These are phyloP conservation scores for Mionectes olivaceus DNA, from an alignment of 2,797 vertebrate genomes.

Conservation along the genomic window DNA sequence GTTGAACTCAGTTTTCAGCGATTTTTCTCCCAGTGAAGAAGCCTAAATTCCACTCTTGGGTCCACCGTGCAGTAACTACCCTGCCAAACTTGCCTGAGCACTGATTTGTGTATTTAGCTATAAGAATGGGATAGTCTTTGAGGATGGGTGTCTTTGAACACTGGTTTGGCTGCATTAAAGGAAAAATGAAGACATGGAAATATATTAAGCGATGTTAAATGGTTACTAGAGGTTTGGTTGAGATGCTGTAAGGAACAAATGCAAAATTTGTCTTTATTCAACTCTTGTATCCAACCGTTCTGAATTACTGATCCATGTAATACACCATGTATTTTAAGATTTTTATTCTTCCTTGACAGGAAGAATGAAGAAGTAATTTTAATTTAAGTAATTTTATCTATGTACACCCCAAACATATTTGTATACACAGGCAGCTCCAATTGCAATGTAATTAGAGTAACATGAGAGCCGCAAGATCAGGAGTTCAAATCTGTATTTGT, in stretches of 20 bases:
- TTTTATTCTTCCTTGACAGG: neutral
- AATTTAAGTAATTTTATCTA: slow-evolving; percentile 32
- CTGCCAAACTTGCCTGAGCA: neutral
- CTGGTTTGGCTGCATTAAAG: neutral
- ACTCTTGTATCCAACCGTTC: neutral
- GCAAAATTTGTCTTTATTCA: neutral
- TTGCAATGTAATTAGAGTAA: slow-evolving; percentile 52
- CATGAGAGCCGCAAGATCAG: slow-evolving; percentile 35
- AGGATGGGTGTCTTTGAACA: neutral
- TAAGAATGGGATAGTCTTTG: neutral
- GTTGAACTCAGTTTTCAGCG: neutral
- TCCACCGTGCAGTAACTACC: neutral
- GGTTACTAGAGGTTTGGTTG: neutral
- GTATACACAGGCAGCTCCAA: slow-evolving; percentile 2
- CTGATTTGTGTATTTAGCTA: neutral
- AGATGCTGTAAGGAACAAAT: neutral
- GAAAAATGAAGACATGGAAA: slow-evolving; percentile 10
- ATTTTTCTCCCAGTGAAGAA: neutral
- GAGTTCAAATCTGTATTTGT: slow-evolving; percentile 60
- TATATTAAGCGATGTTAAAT: neutral
- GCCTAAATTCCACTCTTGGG: neutral
- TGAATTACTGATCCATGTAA: neutral
- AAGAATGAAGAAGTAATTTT: slow-evolving; percentile 7
- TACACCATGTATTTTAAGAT: neutral
- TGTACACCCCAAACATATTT: neutral